Conservation (phyloP, 2,113 vertebrate species). For the Sander vitreus region DNA sequence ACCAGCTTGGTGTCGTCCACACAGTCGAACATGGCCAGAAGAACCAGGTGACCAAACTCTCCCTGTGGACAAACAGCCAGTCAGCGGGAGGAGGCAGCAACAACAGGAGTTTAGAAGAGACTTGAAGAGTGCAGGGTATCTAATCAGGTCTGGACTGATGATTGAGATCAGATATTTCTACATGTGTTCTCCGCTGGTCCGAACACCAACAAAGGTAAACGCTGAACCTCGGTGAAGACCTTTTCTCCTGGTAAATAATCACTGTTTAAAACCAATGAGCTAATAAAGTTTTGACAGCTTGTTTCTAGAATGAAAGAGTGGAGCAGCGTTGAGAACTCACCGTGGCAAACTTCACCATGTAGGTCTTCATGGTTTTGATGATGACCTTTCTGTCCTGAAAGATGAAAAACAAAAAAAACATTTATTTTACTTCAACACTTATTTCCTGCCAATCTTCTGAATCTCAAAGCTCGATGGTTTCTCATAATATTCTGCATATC, state of each 20-base stretch:
- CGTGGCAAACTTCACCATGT: slow-evolving; percentile 93
- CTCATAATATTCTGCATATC: too few relatives aligned
- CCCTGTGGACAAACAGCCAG: slow-evolving; percentile 82
- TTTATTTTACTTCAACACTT: too few relatives aligned
- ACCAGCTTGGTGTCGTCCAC: slow-evolving; percentile 97
- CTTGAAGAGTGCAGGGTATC: too few relatives aligned
- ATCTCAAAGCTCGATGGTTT: too few relatives aligned
- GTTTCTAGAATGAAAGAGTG: background rate
- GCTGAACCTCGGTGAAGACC: background rate
- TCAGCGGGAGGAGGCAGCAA: background rate
- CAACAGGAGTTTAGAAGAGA: background rate
- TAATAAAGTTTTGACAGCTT: too few relatives aligned
- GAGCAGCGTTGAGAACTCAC: slow-evolving; percentile 80
- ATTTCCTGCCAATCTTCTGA: too few relatives aligned
- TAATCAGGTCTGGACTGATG: background rate
- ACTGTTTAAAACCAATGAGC: background rate
- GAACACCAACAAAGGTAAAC: background rate
- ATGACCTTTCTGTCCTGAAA: slow-evolving; percentile 96
- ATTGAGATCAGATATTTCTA: background rate
- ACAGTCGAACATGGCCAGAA: slow-evolving; percentile 94
- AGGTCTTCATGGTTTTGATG: slow-evolving; percentile 97
- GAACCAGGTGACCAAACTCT: slow-evolving; percentile 93
- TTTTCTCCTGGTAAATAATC: background rate
- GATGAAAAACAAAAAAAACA: background rate
- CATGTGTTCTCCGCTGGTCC: background rate